A percentile compares a stretch with the other conserved stretches of the same genome.
Conservation (phyloP, 2,888 invertebrate genomes). For the Hetaerina titia region DNA sequence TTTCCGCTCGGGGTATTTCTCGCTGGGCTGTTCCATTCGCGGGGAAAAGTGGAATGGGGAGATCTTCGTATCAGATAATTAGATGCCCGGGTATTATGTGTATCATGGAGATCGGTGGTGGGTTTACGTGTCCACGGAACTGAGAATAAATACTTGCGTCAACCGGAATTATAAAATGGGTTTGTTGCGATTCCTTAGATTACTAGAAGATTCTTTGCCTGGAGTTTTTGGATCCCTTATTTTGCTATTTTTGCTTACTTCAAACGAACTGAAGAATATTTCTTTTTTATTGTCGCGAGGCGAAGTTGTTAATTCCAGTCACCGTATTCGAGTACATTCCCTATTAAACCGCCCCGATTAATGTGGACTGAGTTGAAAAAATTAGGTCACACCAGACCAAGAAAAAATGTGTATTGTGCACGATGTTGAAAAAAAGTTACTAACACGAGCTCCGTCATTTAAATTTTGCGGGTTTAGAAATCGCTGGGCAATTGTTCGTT, state of each 20-base stretch:
- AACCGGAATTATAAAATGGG: background rate
- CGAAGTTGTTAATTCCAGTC: background rate
- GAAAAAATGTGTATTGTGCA: background rate
- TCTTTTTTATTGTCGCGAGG: background rate
- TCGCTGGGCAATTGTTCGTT: background rate
- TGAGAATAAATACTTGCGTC: background rate
- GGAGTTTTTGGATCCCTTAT: background rate
- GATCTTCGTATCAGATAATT: slow-evolving; percentile 10
- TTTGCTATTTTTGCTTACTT: background rate
- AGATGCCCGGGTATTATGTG: background rate
- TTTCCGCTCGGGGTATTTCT: background rate
- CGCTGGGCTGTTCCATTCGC: background rate
- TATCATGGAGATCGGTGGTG: background rate
- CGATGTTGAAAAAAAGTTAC: background rate
- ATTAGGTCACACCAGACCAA: no score
- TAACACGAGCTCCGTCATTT: background rate
- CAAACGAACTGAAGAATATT: background rate
- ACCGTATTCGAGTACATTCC: background rate
- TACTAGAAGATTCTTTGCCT: background rate
- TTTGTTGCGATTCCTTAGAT: background rate
- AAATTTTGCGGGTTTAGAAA: background rate
- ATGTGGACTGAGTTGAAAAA: background rate
- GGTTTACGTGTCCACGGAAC: background rate
- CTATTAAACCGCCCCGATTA: background rate
- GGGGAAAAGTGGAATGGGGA: background rate